Evolutionary conservation across 2,888 invertebrate species (phyloP).

Genomic region (Halictus ligatus): DNA sequence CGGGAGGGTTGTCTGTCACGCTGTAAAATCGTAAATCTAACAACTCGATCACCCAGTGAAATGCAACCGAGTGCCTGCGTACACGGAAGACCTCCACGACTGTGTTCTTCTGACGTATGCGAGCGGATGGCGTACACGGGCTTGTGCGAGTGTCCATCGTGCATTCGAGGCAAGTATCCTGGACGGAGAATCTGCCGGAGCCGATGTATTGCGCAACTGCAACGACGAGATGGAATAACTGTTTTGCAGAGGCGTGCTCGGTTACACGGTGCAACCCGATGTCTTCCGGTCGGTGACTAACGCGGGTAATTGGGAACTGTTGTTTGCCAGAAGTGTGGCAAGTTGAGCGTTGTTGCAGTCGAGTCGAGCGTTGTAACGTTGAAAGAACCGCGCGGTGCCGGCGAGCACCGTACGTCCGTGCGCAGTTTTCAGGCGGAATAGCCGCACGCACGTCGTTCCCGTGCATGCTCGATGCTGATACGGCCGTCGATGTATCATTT

Average conservation of each 20-base stretch:
- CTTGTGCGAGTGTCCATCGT: background rate
- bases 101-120: too few relatives aligned
- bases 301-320: constrained; percentile 54
- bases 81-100: too few relatives aligned
- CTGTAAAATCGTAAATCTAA: too few relatives aligned
- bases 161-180: constrained; percentile 47
- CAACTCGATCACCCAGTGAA: too few relatives aligned
- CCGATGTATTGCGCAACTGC: constrained; percentile 32
- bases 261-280: constrained; percentile 44
- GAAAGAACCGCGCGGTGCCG: constrained; percentile 7
- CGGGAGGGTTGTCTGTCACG: too few relatives aligned
- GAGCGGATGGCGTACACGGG: too few relatives aligned
- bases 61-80: too few relatives aligned
- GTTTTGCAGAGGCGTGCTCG: constrained; percentile 50
- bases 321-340: constrained; percentile 45
- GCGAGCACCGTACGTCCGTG: background rate
- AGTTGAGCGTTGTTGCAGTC: constrained; percentile 30
- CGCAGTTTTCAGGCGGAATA: constrained; percentile 11
- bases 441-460: background rate
- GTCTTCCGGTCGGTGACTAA: constrained; percentile 45
- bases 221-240: constrained; percentile 44
- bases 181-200: constrained; percentile 18
- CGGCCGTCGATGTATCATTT: background rate
- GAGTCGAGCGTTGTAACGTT: constrained; percentile 23
- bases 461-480: constrained; percentile 9